Base-by-base conservation (phyloP, 2,113 vertebrate species). In the Regulus satrapa region DNA sequence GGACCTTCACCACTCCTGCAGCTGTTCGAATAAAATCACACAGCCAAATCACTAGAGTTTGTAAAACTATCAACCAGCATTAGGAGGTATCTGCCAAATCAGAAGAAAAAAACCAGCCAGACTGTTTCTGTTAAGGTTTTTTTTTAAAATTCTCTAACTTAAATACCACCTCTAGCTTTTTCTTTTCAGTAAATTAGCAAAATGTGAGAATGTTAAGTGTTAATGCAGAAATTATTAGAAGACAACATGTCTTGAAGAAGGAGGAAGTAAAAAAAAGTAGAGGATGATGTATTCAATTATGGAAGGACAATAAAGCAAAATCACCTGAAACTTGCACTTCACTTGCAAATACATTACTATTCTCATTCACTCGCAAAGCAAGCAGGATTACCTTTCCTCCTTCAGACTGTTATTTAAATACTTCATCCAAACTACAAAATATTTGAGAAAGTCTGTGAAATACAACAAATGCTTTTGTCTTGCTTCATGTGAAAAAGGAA, bases 21-120 rank as follows among this genome's bases (percentile, higher is more conserved):
- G 93, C 85, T 92, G 77, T 64, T 88, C 67, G 43, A 82, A 77
- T 52, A 92, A 81, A 94, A 82, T 72, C 91, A 66, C 49, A 38
- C 2, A 54, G 63, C 26, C 71, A 86, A 96, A 93, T 58, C 63
- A 69, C 36, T 41, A 8, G 9, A 73, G 16, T 81, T 48, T 62
- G 49, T 56, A 73, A 86, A 78, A 72, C 62, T 73, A 72, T 69
- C 88, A 93, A 19, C 17, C 52, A 63, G 46, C 20, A 40, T 29
- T 34, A 75, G 29, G 36, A 94, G 28, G 12, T 19, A 75, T 28
- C 18, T 62, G 43, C 16, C 28, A 61, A 61, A 89, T n/a, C n/a
- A 8, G 58, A 10, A 66, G 43, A 68, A 87, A 59, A 79, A 58
- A 2, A 0, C 2, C 55, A n/a, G 18, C 3, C 43, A 36, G 41